These are phyloP conservation scores for Alosa alosa DNA, from an alignment of 2,113 vertebrate species.

Conservation along the genomic window DNA sequence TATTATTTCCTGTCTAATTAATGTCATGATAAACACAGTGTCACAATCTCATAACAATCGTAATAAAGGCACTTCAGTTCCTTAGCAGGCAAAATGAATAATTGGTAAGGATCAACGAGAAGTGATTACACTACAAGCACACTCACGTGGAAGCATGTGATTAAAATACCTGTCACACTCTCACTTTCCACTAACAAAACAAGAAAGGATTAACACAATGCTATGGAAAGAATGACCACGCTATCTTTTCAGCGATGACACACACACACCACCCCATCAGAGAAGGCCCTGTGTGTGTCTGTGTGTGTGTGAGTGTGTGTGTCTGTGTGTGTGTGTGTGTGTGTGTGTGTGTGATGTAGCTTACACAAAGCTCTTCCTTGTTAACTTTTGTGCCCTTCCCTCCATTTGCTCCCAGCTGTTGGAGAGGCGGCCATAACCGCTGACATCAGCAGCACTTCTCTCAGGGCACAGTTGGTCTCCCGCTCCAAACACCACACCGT, in stretches of 20 bases:
- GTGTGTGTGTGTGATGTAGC: neutral
- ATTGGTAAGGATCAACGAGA: neutral
- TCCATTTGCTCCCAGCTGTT: neutral
- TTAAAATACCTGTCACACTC: neutral
- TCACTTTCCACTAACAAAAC: neutral
- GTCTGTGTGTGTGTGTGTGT: neutral
- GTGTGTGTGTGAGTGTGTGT: neutral
- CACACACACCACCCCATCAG: neutral
- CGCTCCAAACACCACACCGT: neutral
- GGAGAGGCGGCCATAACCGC: neutral
- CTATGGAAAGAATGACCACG: neutral
- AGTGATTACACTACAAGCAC: neutral
- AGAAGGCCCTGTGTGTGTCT: neutral
- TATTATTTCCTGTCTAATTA: neutral
- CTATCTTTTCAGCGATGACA: neutral
- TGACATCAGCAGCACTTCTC: neutral
- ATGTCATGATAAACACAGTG: neutral
- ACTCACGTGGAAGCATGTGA: neutral
- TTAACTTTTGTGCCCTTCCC: neutral
- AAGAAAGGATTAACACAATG: neutral
- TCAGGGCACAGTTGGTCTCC: neutral
- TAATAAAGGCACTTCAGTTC: too few relatives aligned
- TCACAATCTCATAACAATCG: neutral
- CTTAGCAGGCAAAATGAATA: neutral
- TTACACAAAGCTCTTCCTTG: neutral